Evolutionary conservation across 2,797 vertebrate genomes (phyloP).

Genomic region (Macropus fuliginosus): DNA sequence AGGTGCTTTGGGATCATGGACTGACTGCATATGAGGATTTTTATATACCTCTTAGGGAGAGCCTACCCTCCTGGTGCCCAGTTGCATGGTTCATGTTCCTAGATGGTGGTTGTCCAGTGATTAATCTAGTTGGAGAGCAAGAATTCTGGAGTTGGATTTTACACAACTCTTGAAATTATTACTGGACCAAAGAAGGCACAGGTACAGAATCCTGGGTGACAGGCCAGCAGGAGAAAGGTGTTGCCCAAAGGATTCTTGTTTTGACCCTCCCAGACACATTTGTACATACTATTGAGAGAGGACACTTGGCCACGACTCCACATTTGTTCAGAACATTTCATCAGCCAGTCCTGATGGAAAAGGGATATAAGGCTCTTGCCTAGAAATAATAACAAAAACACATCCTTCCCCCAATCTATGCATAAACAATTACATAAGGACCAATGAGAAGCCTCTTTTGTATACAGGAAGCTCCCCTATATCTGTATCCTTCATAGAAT

Average conservation of each 20-base stretch:
- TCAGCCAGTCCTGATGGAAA: slow-evolving; percentile 55
- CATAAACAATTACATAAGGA: slow-evolving; percentile 35
- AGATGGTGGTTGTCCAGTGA: neutral
- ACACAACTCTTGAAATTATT: neutral
- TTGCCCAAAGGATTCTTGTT: neutral
- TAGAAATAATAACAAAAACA: slow-evolving; percentile 47
- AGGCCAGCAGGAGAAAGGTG: neutral
- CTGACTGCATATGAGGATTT: too few species aligned
- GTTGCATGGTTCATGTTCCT: neutral
- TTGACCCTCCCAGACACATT: slow-evolving; percentile 1
- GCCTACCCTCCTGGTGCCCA: too few species aligned
- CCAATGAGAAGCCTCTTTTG: slow-evolving; percentile 54
- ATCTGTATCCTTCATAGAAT: too few species aligned
- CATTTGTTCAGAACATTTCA: slow-evolving; percentile 78
- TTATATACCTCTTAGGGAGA: too few species aligned
- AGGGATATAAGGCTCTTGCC: slow-evolving; percentile 61
- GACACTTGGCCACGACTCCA: slow-evolving; percentile 74
- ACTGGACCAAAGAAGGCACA: neutral
- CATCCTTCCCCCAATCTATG: slow-evolving; percentile 37
- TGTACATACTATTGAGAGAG: slow-evolving; percentile 78
- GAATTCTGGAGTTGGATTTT: neutral
- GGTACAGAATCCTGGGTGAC: neutral
- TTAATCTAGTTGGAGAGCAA: neutral
- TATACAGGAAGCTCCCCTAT: neutral
- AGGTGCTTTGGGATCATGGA: too few species aligned